These are phyloP conservation scores for Cathartes aura DNA, from an alignment of 2,113 vertebrate species.

Conservation along the genomic window DNA sequence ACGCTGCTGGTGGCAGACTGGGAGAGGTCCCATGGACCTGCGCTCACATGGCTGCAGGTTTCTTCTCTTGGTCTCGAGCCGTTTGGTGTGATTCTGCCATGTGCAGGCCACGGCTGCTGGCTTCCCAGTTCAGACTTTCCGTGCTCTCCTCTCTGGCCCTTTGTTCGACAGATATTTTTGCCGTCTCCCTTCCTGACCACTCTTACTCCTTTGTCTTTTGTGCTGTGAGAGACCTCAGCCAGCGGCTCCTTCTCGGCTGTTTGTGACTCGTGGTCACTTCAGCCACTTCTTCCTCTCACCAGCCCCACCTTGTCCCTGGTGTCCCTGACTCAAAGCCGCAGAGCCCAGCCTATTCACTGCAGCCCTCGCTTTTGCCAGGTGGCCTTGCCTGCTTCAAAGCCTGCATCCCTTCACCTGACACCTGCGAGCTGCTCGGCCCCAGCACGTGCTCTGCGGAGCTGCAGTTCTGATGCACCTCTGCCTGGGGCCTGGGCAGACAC, in stretches of 20 bases:
- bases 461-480: rapidly evolving
- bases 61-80: neutral
- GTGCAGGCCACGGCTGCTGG: neutral
- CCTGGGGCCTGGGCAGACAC: neutral
- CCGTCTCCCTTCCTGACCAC: neutral
- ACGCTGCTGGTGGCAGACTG: rapidly evolving
- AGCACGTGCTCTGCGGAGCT: neutral
- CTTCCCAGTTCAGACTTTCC: neutral
- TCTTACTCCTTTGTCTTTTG: neutral
- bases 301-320: neutral
- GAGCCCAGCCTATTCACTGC: neutral
- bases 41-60: rapidly evolving
- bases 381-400: neutral
- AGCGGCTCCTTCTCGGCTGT: neutral
- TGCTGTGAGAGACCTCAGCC: neutral
- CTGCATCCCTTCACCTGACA: neutral
- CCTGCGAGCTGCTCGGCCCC: rapidly evolving
- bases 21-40: rapidly evolving
- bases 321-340: neutral
- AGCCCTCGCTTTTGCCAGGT: neutral
- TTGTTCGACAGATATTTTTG: neutral
- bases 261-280: neutral
- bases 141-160: neutral
- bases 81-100: neutral
- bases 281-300: neutral